Base-by-base conservation (phyloP, 2,113 vertebrate species). In the Mirza zaza region DNA sequence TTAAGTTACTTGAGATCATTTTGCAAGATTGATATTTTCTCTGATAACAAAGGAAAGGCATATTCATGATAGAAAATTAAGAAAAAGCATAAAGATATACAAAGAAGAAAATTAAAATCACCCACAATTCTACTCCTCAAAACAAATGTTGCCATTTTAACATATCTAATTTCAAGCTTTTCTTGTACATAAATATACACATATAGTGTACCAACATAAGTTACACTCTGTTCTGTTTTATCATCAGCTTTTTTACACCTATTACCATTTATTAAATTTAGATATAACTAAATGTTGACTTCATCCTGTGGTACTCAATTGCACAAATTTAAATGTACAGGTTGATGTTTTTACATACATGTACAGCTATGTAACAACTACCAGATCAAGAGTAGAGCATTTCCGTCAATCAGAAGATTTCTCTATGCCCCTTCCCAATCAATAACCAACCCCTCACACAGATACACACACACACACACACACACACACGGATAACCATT, bases 31-130 rank as follows among this genome's bases (percentile, higher is more conserved):
- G 32, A 32, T 57, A 2, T 65, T 93, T 96, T 93, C 45, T 90
- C 23, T 93, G 27, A 73, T 87, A 93, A 76, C 55, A 95, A 59
- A 42, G 42, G n/a, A 84, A 86, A 92, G 45, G 13, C 25, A 61
- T 39, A 34, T 87, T 93, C 36, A 34, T 61, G 23, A 67, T 48
- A 82, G 52, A 76, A 96, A 83, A 84, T 70, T 86, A 87, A 45
- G 50, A 71, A 75, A 85, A 94, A 6, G 45, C 39, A 14, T 61
- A 11, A 80, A 90, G 32, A 87, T 29, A 17, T 48, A 88, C 50
- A 68, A 81, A 89, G 18, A 86, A 76, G 84, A 92, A 96, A 92
- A 95, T 76, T 13, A 87, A 92, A 94, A 85, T 71, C 61, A 92
- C 14, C 34, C 67, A 77, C 39, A 73, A 2, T 80, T 96, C 57